A percentile compares a stretch with the other conserved stretches of the same genome.
phyloP scores from a whole-genome alignment of 2,113 vertebrate species.

The Todiramphus saurophagus region DNA sequence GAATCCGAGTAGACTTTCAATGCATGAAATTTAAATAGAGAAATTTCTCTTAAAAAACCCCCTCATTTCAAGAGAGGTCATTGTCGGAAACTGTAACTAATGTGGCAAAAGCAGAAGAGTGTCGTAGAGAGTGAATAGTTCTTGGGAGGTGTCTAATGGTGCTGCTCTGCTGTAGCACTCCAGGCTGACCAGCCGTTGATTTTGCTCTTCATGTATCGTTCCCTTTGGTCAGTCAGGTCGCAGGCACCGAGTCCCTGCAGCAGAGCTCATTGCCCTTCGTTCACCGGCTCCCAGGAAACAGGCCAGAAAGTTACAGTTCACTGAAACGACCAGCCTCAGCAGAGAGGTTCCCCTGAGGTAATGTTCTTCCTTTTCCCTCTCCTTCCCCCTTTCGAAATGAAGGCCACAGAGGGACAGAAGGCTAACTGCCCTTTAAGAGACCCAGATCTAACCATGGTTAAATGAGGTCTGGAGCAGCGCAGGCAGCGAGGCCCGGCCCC shows the following conservation, averaged over 20 bases:
- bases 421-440: not conserved
- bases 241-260: not conserved
- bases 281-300: not conserved
- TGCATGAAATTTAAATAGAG: slow-evolving; percentile 16
- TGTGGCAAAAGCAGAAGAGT: not conserved
- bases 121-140: not conserved
- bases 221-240: not conserved
- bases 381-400: not conserved
- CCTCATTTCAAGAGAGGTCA: not conserved
- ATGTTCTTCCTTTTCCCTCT: not conserved
- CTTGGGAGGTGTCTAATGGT: not conserved
- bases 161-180: slow-evolving; percentile 1
- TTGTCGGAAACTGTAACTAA: not conserved
- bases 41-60: not conserved
- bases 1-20: not conserved
- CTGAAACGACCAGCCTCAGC: not conserved
- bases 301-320: not conserved
- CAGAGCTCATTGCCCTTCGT: not conserved
- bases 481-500: fast-evolving
- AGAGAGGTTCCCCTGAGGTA: not conserved
- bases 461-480: not conserved
- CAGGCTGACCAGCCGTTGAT: not conserved
- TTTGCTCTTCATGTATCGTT: not conserved
- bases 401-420: not conserved
- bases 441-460: not conserved